Evolutionary conservation across 2,797 vertebrate species (phyloP).

Genomic region (Galagoides demidoff): DNA sequence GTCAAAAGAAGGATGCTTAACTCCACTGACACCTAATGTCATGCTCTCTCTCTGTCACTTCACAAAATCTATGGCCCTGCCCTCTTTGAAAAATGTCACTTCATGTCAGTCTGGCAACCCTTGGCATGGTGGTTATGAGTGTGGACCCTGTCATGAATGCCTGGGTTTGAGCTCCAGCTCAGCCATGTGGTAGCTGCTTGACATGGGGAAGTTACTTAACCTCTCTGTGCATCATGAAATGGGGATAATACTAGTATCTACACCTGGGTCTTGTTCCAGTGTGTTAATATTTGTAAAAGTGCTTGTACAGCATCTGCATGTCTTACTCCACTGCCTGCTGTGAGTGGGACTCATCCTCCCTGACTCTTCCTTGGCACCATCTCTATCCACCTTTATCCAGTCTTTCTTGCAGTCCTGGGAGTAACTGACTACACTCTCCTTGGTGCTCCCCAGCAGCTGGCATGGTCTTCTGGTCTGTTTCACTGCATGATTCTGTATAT

Average conservation of each 20-base stretch:
- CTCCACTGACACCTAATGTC: background rate
- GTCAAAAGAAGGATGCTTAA: background rate
- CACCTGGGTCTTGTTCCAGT: background rate
- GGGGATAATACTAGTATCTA: background rate
- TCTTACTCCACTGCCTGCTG: background rate
- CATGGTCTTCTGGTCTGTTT: background rate
- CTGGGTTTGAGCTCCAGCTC: background rate
- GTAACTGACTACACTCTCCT: fast-evolving
- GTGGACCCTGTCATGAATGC: background rate
- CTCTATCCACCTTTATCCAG: background rate
- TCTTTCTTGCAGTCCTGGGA: background rate
- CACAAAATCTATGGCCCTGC: background rate
- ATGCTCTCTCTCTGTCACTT: background rate
- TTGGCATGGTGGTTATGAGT: background rate
- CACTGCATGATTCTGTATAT: background rate
- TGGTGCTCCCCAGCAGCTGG: background rate
- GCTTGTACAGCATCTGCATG: background rate
- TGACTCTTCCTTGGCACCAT: background rate
- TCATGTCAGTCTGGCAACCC: background rate
- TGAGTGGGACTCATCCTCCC: background rate
- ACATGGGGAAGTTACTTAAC: background rate
- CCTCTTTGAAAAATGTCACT: background rate
- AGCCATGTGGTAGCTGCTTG: background rate
- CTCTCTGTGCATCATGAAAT: background rate
- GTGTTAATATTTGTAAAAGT: background rate